These are phyloP conservation scores for Sminthurinus aureus DNA, from an alignment of 2,888 invertebrate genomes.

Conservation along the genomic window DNA sequence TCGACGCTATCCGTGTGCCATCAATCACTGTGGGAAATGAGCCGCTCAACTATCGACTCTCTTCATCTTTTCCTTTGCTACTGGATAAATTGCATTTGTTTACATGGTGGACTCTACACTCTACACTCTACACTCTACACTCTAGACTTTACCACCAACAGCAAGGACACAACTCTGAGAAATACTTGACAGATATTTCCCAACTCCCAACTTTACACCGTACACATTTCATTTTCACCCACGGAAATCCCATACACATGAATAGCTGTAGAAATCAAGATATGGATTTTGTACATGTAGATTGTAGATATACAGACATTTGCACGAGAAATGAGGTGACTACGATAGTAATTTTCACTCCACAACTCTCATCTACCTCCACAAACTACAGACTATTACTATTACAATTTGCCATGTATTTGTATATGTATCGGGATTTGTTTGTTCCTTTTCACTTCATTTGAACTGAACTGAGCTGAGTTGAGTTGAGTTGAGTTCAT, in stretches of 20 bases:
- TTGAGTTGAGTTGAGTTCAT: background rate
- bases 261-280: too few relatives aligned
- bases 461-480: background rate
- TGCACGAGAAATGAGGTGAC: too few relatives aligned
- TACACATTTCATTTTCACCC: too few relatives aligned
- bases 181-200: background rate
- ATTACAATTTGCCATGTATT: too few relatives aligned
- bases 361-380: too few relatives aligned
- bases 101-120: slow-evolving; percentile 10
- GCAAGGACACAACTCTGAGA: background rate
- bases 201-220: background rate
- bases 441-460: slow-evolving; percentile 13
- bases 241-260: too few relatives aligned
- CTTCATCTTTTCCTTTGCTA: too few relatives aligned
- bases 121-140: background rate
- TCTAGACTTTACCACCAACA: background rate
- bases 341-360: too few relatives aligned
- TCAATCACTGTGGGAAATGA: slow-evolving; percentile 32
- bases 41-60: slow-evolving; percentile 27
- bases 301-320: too few relatives aligned
- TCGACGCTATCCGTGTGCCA: slow-evolving; percentile 32
- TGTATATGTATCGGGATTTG: background rate
- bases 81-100: slow-evolving; percentile 31
- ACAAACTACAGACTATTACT: too few relatives aligned
- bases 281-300: too few relatives aligned